Conservation (phyloP, 2,797 vertebrate genomes). For the Vultur gryphus region DNA sequence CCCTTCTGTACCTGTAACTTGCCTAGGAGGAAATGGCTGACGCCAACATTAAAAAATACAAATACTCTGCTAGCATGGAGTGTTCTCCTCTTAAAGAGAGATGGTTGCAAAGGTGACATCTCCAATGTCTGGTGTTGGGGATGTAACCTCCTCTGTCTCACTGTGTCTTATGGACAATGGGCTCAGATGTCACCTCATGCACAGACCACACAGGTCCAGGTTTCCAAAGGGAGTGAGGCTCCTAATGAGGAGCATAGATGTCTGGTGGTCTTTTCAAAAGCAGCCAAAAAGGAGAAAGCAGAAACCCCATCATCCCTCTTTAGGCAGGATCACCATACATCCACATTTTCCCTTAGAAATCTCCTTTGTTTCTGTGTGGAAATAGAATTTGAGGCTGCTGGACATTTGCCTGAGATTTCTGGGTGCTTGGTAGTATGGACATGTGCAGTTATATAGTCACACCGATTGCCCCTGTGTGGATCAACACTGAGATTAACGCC, state of each 20-base stretch:
- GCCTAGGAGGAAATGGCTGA: not conserved
- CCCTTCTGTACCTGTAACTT: not conserved
- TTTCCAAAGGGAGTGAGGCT: not conserved
- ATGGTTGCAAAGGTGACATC: not conserved
- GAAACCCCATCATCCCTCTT: not conserved
- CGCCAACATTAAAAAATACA: not conserved
- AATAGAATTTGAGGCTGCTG: not conserved
- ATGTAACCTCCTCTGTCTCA: not conserved
- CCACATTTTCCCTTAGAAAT: not conserved
- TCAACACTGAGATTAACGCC: not conserved
- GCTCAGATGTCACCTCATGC: not conserved
- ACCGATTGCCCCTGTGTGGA: rapidly evolving
- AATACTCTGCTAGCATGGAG: not conserved
- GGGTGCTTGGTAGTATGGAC: not conserved
- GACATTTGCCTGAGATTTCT: not conserved
- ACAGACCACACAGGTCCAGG: not conserved
- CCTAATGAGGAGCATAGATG: not conserved
- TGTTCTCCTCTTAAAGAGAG: not conserved
- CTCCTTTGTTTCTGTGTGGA: not conserved
- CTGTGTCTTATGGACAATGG: not conserved
- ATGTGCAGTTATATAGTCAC: not conserved
- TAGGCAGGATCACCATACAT: not conserved
- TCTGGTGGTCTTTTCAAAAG: not conserved
- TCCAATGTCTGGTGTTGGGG: not conserved
- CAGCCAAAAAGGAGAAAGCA: not conserved